Percentiles rank a stretch among this genome's conserved stretches.
These are phyloP conservation scores for Orientallactaga bullata DNA, from an alignment of 2,113 vertebrate genomes.

Conservation along the genomic window DNA sequence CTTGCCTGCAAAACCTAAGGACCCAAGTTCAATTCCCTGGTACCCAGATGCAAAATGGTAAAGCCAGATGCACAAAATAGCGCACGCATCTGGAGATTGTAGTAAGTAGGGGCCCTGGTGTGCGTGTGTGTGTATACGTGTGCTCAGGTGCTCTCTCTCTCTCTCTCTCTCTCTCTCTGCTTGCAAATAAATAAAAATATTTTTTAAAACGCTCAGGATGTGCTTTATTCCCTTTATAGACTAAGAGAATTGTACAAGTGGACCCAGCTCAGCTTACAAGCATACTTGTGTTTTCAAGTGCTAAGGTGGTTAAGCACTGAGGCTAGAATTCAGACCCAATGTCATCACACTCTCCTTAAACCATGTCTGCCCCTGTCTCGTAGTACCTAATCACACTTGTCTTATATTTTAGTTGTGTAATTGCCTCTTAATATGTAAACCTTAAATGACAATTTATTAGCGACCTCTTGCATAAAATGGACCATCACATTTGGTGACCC, in stretches of 20 bases:
- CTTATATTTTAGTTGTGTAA: constrained; percentile 33
- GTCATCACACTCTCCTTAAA: constrained; percentile 51
- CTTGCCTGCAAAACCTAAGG: no score
- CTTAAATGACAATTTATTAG: constrained; percentile 20
- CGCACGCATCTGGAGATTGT: no score
- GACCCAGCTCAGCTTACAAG: constrained; percentile 39
- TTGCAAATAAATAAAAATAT: no score
- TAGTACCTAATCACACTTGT: constrained; percentile 33
- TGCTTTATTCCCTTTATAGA: constrained; percentile 24
- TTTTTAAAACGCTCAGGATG: background rate
- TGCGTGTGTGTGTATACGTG: no score
- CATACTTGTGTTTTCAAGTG: constrained; percentile 27
- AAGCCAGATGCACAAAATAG: no score
- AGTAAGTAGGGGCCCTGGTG: no score
- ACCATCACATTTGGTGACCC: constrained; percentile 21
- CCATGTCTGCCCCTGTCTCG: background rate
- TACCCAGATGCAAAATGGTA: no score
- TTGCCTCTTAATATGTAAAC: constrained; percentile 8
- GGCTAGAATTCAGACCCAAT: constrained; percentile 7
- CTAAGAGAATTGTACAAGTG: constrained; percentile 33
- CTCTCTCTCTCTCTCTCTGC: no score
- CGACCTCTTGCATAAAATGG: background rate
- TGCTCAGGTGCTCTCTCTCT: no score
- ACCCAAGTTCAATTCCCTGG: no score
- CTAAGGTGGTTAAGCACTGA: background rate